Evolutionary conservation across 2,888 invertebrate species (phyloP).

Genomic region (Phyllotreta striolata): DNA sequence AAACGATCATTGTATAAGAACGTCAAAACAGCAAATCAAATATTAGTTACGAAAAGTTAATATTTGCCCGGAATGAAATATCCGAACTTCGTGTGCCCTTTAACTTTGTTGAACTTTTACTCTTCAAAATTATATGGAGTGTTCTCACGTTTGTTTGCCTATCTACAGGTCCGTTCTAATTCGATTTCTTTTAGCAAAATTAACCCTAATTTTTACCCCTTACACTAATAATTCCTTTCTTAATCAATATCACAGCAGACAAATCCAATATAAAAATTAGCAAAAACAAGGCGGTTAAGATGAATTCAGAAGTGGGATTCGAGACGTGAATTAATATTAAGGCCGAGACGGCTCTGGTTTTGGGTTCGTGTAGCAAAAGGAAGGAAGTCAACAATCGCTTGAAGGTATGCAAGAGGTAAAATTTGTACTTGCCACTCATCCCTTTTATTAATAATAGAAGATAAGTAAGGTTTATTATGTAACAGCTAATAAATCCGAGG

Average conservation of each 20-base stretch:
- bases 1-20: slow-evolving; percentile 19
- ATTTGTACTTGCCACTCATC: slow-evolving; percentile 41
- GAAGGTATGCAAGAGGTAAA: slow-evolving; percentile 48
- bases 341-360: background rate
- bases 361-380: slow-evolving; percentile 37
- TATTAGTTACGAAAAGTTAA: slow-evolving; percentile 38
- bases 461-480: slow-evolving; percentile 39
- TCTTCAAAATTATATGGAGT: slow-evolving; percentile 50
- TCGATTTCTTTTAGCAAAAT: background rate
- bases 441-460: slow-evolving; percentile 38
- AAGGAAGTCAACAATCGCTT: slow-evolving; percentile 52
- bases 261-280: no score
- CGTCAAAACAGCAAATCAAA: slow-evolving; percentile 36
- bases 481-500: slow-evolving; percentile 27
- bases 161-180: slow-evolving; percentile 16
- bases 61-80: slow-evolving; percentile 36
- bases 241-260: no score
- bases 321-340: background rate
- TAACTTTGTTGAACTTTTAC: slow-evolving; percentile 48
- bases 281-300: no score
- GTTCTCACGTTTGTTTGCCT: slow-evolving; percentile 51
- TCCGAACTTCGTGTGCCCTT: slow-evolving; percentile 34
- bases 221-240: no score
- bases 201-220: background rate
- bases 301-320: no score